Conservation (phyloP, 1,140 invertebrate genomes). For the Drosophila saltans region DNA sequence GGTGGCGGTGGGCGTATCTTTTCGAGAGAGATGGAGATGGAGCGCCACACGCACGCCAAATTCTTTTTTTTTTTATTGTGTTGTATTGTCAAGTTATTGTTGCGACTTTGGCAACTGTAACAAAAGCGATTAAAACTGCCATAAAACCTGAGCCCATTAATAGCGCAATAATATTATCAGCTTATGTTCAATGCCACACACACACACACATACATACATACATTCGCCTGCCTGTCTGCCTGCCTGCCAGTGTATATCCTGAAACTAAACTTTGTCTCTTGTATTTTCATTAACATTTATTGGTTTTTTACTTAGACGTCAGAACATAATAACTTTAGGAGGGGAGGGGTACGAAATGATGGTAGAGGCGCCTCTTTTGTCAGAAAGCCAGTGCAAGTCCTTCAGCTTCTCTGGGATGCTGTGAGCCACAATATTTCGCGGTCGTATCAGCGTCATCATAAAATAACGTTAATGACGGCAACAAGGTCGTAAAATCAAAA, state of each 20-base stretch:
- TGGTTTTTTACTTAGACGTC: conserved; percentile 79
- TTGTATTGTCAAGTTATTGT: conserved; percentile 73
- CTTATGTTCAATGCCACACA: conserved; percentile 76
- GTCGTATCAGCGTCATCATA: conserved; percentile 82
- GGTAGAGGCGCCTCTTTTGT: not conserved
- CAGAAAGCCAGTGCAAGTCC: conserved; percentile 48
- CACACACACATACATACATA: conserved; percentile 27
- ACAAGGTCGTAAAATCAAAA: conserved; percentile 82
- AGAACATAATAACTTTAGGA: conserved; percentile 62
- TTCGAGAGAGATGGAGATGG: not conserved
- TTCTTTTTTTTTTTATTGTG: conserved; percentile 59
- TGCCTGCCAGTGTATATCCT: not conserved
- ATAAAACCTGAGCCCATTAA: conserved; percentile 81
- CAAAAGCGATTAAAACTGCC: conserved; percentile 81
- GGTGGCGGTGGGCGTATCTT: not conserved
- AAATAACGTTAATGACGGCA: conserved; percentile 82
- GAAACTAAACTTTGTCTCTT: conserved; percentile 78
- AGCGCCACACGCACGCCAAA: conserved; percentile 51
- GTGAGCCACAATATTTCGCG: conserved; percentile 69
- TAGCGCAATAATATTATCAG: conserved; percentile 81
- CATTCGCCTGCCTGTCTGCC: conserved; percentile 17
- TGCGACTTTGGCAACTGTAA: conserved; percentile 76
- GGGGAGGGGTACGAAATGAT: not conserved
- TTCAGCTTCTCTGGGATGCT: conserved; percentile 27
- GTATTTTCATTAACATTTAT: conserved; percentile 82